phyloP scores from a whole-genome alignment of 1,140 invertebrate species.

The Pseudomyrmex flavicornis region DNA sequence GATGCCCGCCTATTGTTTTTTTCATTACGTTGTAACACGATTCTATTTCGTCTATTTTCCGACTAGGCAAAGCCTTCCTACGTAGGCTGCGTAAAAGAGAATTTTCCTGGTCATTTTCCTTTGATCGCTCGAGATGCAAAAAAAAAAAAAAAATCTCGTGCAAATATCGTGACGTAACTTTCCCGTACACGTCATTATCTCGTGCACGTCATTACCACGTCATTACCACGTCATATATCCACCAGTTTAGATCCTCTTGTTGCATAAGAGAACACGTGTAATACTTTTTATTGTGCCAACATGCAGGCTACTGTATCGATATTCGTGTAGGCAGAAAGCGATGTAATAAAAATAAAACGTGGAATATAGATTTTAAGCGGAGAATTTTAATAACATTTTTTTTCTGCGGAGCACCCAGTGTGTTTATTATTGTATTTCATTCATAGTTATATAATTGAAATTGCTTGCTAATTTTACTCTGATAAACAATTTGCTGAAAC shows the following conservation, averaged over 20 bases:
- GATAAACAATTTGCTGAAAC: not conserved
- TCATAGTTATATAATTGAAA: not conserved
- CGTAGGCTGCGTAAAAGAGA: constrained; percentile 9
- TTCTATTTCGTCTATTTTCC: constrained; percentile 40
- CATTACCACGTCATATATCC: not conserved
- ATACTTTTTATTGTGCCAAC: not conserved
- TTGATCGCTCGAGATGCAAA: constrained; percentile 6
- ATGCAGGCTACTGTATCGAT: constrained; percentile 5
- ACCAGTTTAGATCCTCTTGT: constrained; percentile 24
- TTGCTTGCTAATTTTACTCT: not conserved
- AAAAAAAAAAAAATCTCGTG: not conserved
- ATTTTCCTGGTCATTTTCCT: constrained; percentile 18
- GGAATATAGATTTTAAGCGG: constrained; percentile 12
- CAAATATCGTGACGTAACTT: constrained; percentile 31
- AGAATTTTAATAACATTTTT: not conserved
- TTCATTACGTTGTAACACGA: not conserved
- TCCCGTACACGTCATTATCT: constrained; percentile 29
- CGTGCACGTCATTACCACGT: no score
- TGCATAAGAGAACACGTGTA: not conserved
- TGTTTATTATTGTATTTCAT: constrained; percentile 18
- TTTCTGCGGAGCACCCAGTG: not conserved
- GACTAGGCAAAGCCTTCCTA: constrained; percentile 1
- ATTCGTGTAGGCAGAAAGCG: not conserved
- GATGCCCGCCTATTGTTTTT: constrained; percentile 52
- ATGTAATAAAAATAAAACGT: constrained; percentile 24